phyloP scores from a whole-genome alignment of 2,113 vertebrate species.

The Harpagus bidentatus region DNA sequence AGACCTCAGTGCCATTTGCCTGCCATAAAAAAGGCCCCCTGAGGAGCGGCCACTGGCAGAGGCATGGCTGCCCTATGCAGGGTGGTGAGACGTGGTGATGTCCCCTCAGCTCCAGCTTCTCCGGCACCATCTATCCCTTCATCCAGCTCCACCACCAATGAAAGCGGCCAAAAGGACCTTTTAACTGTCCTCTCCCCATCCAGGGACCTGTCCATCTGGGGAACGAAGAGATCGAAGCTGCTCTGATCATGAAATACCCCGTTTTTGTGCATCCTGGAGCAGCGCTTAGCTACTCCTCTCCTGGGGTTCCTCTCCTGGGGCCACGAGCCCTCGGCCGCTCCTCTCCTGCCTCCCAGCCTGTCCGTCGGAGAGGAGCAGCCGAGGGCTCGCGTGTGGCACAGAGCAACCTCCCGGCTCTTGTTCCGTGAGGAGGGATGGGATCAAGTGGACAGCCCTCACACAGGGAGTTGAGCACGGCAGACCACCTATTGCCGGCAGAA shows the following conservation, averaged over 20 bases:
- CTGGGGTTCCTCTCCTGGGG: neutral
- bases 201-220: rapidly evolving
- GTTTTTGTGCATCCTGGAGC: neutral
- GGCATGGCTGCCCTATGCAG: neutral
- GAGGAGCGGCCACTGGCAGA: neutral
- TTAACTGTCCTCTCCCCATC: neutral
- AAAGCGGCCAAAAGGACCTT: neutral
- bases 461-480: rapidly evolving
- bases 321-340: neutral
- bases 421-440: rapidly evolving
- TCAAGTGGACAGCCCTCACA: neutral
- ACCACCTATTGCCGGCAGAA: neutral
- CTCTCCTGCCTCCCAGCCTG: neutral
- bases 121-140: neutral
- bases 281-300: neutral
- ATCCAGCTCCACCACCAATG: neutral
- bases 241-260: neutral
- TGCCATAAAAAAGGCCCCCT: neutral
- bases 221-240: neutral
- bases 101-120: neutral
- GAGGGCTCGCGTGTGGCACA: rapidly evolving
- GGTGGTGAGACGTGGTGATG: neutral
- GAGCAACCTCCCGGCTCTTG: neutral
- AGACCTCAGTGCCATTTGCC: neutral
- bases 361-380: neutral